These are phyloP conservation scores for Callyntrura sp. DNA, from an alignment of 2,888 invertebrate species.

Conservation along the genomic window DNA sequence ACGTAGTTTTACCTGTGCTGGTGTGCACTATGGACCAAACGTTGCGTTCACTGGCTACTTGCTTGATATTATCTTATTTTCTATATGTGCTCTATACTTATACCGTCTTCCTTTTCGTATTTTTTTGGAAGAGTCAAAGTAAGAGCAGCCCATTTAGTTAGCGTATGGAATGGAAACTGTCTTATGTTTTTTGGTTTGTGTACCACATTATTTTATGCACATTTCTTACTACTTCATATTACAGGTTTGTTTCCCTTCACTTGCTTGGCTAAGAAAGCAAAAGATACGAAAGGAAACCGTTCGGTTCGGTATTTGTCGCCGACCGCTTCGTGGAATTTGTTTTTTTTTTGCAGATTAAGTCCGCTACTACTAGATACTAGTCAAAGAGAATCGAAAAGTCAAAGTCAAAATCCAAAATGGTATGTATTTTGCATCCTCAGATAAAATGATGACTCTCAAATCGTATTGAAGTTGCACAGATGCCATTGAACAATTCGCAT, in stretches of 20 bases:
- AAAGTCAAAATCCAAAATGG: too few species aligned
- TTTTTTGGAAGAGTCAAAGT: slow-evolving; percentile 2
- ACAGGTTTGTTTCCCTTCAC: slow-evolving; percentile 18
- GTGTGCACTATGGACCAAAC: neutral
- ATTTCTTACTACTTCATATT: neutral
- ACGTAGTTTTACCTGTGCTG: too few species aligned
- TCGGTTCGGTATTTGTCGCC: slow-evolving; percentile 71
- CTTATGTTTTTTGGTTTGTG: slow-evolving; percentile 10
- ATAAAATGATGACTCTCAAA: too few species aligned
- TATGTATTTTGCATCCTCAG: too few species aligned
- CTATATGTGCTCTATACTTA: too few species aligned
- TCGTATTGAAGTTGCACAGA: too few species aligned
- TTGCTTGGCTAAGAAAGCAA: slow-evolving; percentile 30
- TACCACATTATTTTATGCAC: neutral
- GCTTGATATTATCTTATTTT: neutral
- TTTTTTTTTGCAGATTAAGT: slow-evolving; percentile 51
- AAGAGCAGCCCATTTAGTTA: slow-evolving; percentile 1
- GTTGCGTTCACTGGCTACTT: neutral
- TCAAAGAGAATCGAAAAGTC: neutral
- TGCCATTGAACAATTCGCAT: too few species aligned
- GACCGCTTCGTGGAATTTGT: slow-evolving; percentile 56
- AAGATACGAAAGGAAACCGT: slow-evolving; percentile 39
- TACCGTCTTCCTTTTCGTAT: neutral
- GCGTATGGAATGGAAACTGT: neutral
- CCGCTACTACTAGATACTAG: neutral